A percentile compares a stretch with the other conserved stretches of the same genome.
Evolutionary conservation across 2,888 invertebrate species (phyloP).

Genomic region (Onthophagus sagittarius): DNA sequence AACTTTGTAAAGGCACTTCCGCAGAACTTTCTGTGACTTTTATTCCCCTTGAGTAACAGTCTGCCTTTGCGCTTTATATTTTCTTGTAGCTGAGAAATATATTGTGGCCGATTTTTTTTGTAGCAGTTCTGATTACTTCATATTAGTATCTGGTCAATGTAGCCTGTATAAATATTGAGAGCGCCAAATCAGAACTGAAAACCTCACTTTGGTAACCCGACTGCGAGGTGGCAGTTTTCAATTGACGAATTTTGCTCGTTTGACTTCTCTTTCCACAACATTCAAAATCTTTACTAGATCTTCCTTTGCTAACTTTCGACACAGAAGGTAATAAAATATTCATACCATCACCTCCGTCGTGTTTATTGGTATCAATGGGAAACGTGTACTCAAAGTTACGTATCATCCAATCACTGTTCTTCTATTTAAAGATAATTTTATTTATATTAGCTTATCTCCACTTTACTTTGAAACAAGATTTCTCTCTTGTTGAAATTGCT

Average conservation of each 20-base stretch:
- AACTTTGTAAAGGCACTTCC: no score
- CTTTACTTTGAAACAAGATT: neutral
- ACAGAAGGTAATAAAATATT: constrained; percentile 1
- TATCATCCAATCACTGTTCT: neutral
- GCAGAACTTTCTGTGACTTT: no score
- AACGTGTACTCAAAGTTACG: constrained; percentile 5
- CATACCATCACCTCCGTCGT: neutral
- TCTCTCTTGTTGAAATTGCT: neutral
- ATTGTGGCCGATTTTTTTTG: no score
- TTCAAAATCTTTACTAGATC: constrained; percentile 12
- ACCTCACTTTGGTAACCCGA: no score
- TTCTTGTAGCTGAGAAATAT: no score
- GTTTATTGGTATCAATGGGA: constrained; percentile 3
- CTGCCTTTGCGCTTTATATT: no score
- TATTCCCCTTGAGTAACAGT: no score
- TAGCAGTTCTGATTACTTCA: no score
- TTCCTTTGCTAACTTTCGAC: neutral
- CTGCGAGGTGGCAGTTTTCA: no score
- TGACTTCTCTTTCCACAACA: constrained; percentile 9
- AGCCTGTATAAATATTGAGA: no score
- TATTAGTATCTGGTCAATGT: no score
- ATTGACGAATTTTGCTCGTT: constrained; percentile 4
- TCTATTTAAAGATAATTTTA: neutral
- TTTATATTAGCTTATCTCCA: neutral
- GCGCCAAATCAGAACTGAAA: no score